These are phyloP conservation scores for Acanthiza pusilla DNA, from an alignment of 2,797 vertebrate species.

Conservation along the genomic window DNA sequence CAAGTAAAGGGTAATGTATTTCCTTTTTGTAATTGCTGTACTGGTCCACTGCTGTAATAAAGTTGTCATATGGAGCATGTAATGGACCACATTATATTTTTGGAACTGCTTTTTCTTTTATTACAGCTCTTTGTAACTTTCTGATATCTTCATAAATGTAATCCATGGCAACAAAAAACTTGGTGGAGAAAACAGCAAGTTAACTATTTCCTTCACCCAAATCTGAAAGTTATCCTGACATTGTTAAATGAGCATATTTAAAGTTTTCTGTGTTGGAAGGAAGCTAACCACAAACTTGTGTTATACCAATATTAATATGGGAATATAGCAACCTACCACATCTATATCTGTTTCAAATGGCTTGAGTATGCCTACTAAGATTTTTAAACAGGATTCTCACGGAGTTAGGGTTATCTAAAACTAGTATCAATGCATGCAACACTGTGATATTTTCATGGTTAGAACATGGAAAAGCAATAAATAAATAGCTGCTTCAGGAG, in stretches of 20 bases:
- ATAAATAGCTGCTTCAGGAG: background rate
- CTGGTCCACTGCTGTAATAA: background rate
- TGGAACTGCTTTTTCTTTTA: constrained; percentile 9
- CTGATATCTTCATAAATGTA: constrained; percentile 20
- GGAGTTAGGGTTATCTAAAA: background rate
- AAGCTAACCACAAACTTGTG: background rate
- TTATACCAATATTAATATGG: background rate
- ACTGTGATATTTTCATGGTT: background rate
- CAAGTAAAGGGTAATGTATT: constrained; percentile 12
- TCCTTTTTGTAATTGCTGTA: background rate
- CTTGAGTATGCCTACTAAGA: background rate
- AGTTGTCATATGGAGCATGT: background rate
- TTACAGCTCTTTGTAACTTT: constrained; percentile 23
- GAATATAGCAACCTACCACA: background rate
- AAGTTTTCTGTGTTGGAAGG: background rate
- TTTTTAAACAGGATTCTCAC: background rate
- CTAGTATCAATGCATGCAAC: background rate
- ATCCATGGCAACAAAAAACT: constrained; percentile 34
- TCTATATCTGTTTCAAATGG: background rate
- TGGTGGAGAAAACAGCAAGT: background rate
- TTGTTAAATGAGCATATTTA: background rate
- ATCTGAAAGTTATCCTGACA: constrained; percentile 2
- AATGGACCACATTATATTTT: background rate
- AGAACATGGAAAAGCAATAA: background rate
- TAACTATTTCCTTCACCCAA: background rate